phyloP scores from a whole-genome alignment of 2,888 invertebrate genomes.

The Heliconius sara region DNA sequence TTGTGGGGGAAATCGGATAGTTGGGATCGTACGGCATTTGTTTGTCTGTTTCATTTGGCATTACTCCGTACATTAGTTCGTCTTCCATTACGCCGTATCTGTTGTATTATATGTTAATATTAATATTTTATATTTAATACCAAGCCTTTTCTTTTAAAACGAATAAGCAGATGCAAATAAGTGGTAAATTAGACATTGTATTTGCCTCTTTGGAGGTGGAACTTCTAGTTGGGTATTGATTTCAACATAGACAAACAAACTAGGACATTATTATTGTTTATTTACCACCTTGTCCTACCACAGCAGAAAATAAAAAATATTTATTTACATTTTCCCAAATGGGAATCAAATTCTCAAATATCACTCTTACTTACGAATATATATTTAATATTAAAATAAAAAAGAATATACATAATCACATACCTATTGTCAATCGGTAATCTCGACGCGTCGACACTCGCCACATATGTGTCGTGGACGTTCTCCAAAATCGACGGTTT shows the following conservation, averaged over 20 bases:
- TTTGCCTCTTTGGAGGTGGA: no score
- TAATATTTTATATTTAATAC: background rate
- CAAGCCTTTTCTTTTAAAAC: background rate
- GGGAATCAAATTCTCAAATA: no score
- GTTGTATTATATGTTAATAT: slow-evolving; percentile 37
- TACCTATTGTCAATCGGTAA: slow-evolving; percentile 76
- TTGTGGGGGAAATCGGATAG: slow-evolving; percentile 79
- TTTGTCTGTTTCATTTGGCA: slow-evolving; percentile 74
- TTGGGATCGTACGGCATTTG: slow-evolving; percentile 78
- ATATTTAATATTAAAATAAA: background rate
- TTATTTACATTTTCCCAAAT: no score
- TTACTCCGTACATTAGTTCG: slow-evolving; percentile 76
- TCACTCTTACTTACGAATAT: no score
- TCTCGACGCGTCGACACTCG: slow-evolving; percentile 73
- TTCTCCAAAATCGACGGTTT: slow-evolving; percentile 84
- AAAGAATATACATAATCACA: background rate
- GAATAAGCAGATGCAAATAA: no score
- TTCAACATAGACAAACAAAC: no score
- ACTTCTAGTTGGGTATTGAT: no score
- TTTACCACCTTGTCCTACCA: no score
- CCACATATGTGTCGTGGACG: slow-evolving; percentile 84
- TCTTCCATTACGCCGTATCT: slow-evolving; percentile 80
- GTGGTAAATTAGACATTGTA: no score
- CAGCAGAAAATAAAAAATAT: no score
- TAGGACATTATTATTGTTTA: no score